These are phyloP conservation scores for Suricata suricatta DNA, from an alignment of 2,113 vertebrate genomes.

Conservation along the genomic window DNA sequence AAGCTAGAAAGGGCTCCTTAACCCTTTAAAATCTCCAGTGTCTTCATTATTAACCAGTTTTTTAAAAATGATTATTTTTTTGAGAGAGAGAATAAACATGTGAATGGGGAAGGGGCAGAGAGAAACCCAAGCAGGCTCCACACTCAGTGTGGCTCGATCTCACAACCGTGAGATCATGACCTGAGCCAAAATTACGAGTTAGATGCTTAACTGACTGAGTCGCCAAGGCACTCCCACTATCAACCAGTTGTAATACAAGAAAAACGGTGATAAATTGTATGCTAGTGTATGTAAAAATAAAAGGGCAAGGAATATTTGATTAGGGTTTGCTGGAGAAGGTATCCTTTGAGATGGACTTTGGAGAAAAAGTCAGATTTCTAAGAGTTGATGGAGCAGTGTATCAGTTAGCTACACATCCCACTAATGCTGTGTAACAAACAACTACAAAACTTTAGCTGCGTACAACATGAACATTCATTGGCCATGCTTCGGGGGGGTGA, in stretches of 20 bases:
- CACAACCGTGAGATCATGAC: too few species aligned
- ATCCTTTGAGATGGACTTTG: not conserved
- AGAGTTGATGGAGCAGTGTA: not conserved
- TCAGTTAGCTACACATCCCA: not conserved
- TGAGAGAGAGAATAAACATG: too few species aligned
- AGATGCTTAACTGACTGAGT: too few species aligned
- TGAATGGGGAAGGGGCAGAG: too few species aligned
- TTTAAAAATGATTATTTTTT: too few species aligned
- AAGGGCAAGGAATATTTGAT: not conserved
- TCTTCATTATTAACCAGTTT: not conserved
- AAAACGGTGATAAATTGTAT: not conserved
- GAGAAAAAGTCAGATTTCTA: not conserved
- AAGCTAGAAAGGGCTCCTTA: not conserved
- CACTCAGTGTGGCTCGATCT: too few species aligned
- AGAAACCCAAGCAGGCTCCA: too few species aligned
- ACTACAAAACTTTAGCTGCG: not conserved
- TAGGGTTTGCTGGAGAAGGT: not conserved
- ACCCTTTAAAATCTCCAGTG: not conserved
- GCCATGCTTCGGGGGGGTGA: not conserved
- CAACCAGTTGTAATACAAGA: not conserved
- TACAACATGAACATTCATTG: not conserved
- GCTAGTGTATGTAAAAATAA: not conserved
- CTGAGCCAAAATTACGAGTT: too few species aligned
- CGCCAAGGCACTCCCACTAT: too few species aligned
- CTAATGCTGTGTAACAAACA: not conserved